These are phyloP conservation scores for Melanostoma scalare DNA, from an alignment of 2,888 invertebrate species.

Conservation along the genomic window DNA sequence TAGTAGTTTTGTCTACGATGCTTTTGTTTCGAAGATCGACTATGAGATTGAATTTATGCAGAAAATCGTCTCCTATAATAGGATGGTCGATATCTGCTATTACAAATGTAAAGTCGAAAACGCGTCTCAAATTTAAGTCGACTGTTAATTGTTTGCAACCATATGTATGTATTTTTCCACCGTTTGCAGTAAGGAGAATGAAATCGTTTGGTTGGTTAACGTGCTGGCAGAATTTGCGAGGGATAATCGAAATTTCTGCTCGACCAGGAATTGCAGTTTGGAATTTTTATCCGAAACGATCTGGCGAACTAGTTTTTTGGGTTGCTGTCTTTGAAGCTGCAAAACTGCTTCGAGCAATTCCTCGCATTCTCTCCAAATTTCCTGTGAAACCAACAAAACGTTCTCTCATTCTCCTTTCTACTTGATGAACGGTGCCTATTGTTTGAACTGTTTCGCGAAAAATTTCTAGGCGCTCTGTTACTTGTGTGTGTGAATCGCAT, in stretches of 20 bases:
- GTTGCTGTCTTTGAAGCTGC: background rate
- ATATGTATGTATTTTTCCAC: constrained; percentile 26
- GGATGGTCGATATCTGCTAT: constrained; percentile 29
- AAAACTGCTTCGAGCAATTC: constrained; percentile 1
- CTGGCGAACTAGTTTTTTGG: constrained; percentile 30
- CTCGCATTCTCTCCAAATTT: background rate
- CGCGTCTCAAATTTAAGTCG: constrained; percentile 16
- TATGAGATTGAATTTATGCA: constrained; percentile 10
- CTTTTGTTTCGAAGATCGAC: constrained; percentile 14
- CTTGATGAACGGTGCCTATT: background rate
- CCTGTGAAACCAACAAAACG: constrained; percentile 9
- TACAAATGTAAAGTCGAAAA: constrained; percentile 25
- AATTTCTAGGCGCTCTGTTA: background rate
- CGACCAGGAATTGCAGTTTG: constrained; percentile 15
- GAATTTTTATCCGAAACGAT: constrained; percentile 7
- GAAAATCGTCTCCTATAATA: constrained; percentile 32
- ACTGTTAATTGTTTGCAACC: constrained; percentile 24
- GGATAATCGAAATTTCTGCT: constrained; percentile 33
- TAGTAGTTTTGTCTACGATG: constrained; percentile 11
- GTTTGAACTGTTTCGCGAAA: background rate
- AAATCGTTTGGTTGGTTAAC: constrained; percentile 25
- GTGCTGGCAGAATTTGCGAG: constrained; percentile 15
- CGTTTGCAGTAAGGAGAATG: constrained; percentile 36
- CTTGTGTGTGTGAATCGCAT: background rate
- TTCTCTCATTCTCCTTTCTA: background rate